A percentile compares a stretch with the other conserved stretches of the same genome.
These are phyloP conservation scores for Axea sp. DNA, from an alignment of 2,888 invertebrate genomes.

Conservation along the genomic window DNA sequence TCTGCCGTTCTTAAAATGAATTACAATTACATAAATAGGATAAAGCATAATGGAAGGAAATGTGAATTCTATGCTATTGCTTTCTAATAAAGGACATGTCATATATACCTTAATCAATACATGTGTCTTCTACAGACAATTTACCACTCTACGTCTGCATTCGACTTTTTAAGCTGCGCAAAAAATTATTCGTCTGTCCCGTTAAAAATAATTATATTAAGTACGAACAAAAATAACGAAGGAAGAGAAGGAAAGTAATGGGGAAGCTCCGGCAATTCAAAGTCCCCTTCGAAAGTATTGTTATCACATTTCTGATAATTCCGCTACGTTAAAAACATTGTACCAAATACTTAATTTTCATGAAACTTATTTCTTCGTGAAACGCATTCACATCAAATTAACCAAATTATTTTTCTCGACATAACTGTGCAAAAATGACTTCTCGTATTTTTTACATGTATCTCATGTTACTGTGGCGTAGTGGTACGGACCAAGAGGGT, in stretches of 20 bases:
- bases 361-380: slow-evolving; percentile 58
- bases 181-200: slow-evolving; percentile 44
- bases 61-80: slow-evolving; percentile 17
- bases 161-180: slow-evolving; percentile 50
- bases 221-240: slow-evolving; percentile 47
- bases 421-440: slow-evolving; percentile 57
- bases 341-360: slow-evolving; percentile 60
- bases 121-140: slow-evolving; percentile 30
- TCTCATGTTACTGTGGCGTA: slow-evolving; percentile 51
- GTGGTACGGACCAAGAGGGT: slow-evolving; percentile 64
- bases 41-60: slow-evolving; percentile 17
- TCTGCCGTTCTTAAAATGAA: too few relatives aligned
- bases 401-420: slow-evolving; percentile 57
- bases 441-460: slow-evolving; percentile 48
- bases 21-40: too few relatives aligned
- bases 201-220: slow-evolving; percentile 53
- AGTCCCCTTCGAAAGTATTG: slow-evolving; percentile 60
- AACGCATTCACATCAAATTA: slow-evolving; percentile 57
- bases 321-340: slow-evolving; percentile 53
- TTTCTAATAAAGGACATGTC: slow-evolving; percentile 25
- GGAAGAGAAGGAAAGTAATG: slow-evolving; percentile 41
- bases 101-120: slow-evolving; percentile 22
- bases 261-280: slow-evolving; percentile 46
- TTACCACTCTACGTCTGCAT: slow-evolving; percentile 33
- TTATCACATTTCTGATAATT: slow-evolving; percentile 59